Conservation (phyloP, 1,140 invertebrate genomes). For the Melanaphis sacchari region DNA sequence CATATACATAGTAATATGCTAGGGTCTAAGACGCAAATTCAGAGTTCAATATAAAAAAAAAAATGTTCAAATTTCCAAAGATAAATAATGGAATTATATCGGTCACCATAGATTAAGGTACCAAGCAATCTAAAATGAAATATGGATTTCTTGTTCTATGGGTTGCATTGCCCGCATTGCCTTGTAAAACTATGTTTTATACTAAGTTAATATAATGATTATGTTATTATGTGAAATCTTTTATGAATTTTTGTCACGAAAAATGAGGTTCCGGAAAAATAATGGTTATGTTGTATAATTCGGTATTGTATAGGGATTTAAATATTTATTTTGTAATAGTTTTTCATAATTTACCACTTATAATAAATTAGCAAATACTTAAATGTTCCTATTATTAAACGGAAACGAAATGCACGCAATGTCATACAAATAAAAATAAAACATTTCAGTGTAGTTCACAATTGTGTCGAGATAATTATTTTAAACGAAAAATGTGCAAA, state of each 20-base stretch:
- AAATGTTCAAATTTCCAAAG: neutral
- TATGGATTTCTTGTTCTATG: too few relatives aligned
- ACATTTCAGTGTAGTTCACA: neutral
- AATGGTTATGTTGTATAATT: neutral
- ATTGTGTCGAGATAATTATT: conserved; percentile 17
- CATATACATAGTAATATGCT: neutral
- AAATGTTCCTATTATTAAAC: neutral
- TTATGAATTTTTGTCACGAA: neutral
- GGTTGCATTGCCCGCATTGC: neutral
- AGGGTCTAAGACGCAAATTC: neutral
- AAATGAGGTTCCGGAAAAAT: neutral
- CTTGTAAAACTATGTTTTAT: neutral
- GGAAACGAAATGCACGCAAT: neutral
- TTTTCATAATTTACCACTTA: neutral
- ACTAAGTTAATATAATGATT: neutral
- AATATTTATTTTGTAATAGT: neutral
- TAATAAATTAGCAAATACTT: neutral
- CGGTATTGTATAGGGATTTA: neutral
- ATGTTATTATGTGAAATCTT: neutral
- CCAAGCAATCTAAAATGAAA: too few relatives aligned
- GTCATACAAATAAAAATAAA: neutral
- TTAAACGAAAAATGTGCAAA: conserved; percentile 29
- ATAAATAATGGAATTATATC: neutral
- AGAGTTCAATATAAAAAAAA: neutral
- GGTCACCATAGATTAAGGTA: neutral